Conservation (phyloP, 2,888 invertebrate species). For the Drosophila ochracea region DNA sequence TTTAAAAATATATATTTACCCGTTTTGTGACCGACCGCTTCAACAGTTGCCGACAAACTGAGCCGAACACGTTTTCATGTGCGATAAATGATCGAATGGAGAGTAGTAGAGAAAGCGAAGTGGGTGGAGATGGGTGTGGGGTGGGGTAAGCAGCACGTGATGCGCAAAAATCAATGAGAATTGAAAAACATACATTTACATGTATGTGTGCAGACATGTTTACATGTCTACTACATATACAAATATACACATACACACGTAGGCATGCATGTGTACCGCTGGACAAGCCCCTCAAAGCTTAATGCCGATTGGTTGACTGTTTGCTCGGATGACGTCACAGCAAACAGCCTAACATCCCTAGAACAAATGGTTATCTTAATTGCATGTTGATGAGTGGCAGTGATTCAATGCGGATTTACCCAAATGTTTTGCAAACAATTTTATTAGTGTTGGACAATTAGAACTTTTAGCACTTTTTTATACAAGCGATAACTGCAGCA, state of each 20-base stretch:
- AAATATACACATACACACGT: not conserved
- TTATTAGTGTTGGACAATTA: not conserved
- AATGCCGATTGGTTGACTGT: conserved; percentile 56
- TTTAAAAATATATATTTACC: conserved; percentile 10
- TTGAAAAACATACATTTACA: not conserved
- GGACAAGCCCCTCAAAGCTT: conserved; percentile 67
- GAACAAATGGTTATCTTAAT: conserved; percentile 21
- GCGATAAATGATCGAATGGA: conserved; percentile 28
- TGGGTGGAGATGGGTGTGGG: conserved; percentile 7
- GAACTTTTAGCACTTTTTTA: conserved; percentile 8
- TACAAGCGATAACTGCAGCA: conserved; percentile 9
- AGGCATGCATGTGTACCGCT: not conserved
- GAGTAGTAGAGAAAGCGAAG: conserved; percentile 16
- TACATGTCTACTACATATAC: not conserved
- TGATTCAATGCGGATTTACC: conserved; percentile 13
- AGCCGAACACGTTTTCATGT: conserved; percentile 25
- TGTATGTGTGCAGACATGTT: not conserved
- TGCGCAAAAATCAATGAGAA: conserved; percentile 38
- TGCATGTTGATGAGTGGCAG: conserved; percentile 11
- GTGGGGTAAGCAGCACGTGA: conserved; percentile 43
- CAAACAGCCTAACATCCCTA: conserved; percentile 10
- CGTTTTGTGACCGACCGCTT: conserved; percentile 32
- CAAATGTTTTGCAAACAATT: conserved; percentile 5
- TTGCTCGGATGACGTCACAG: conserved; percentile 53
- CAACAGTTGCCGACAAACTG: conserved; percentile 55